Percentiles rank a stretch among this genome's conserved stretches.
Conservation (phyloP, 2,888 invertebrate genomes). For the Dynastes maya region DNA sequence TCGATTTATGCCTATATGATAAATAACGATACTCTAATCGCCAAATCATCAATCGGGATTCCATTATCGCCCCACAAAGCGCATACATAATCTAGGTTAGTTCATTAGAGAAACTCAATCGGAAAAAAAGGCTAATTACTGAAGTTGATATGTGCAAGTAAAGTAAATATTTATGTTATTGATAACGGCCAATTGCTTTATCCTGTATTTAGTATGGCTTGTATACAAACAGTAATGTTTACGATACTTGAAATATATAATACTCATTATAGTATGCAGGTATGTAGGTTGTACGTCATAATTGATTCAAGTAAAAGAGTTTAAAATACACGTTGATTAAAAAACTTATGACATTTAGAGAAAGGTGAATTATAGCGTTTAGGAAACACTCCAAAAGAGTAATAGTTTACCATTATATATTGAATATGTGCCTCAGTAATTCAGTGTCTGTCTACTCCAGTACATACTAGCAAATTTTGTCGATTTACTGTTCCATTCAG, state of each 20-base stretch:
- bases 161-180: conserved; percentile 12
- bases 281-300: no score
- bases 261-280: neutral
- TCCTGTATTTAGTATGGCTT: neutral
- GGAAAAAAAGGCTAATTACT: neutral
- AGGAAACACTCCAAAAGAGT: no score
- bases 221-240: neutral
- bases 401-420: no score
- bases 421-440: no score
- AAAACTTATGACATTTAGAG: no score
- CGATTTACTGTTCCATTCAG: no score
- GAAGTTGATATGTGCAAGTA: neutral
- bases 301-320: neutral
- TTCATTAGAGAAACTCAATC: neutral
- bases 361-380: no score
- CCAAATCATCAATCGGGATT: conserved; percentile 1
- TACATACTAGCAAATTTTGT: no score
- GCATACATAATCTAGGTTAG: neutral
- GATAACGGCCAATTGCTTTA: neutral
- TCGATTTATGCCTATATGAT: no score
- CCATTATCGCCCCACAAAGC: neutral
- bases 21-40: neutral
- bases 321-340: no score
- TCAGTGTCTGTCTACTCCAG: no score
- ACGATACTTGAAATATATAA: neutral